Conservation (phyloP, 2,797 vertebrate genomes). For the Vipera ursinii region DNA sequence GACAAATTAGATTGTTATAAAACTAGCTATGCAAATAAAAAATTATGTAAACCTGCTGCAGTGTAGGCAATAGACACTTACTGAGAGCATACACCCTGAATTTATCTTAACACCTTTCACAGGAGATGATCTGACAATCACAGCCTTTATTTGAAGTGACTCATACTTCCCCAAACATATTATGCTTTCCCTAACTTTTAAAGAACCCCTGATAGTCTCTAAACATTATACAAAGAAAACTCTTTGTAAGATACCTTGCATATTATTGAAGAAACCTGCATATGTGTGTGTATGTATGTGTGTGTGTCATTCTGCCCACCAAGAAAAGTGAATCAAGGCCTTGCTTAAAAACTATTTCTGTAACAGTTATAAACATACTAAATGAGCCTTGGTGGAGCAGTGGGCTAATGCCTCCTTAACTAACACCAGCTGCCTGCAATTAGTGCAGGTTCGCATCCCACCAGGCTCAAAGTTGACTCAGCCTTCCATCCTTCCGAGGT, state of each 20-base stretch:
- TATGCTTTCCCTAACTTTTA: neutral
- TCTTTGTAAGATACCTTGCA: neutral
- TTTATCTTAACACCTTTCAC: neutral
- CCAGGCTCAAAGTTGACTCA: no score
- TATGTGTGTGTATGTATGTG: no score
- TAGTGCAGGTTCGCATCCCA: no score
- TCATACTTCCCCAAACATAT: neutral
- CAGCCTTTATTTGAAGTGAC: neutral
- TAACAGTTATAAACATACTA: no score
- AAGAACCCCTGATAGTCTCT: neutral
- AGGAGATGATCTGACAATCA: neutral
- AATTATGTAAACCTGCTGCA: neutral
- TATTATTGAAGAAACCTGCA: neutral
- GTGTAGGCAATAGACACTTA: slow-evolving; percentile 4
- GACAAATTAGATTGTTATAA: neutral
- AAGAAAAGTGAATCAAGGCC: no score
- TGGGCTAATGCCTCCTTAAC: no score
- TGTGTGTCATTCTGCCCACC: no score
- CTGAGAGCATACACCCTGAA: neutral
- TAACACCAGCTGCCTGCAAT: no score
- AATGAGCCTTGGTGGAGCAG: no score
- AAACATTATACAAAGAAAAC: neutral
- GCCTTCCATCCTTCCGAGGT: no score
- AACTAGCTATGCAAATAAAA: neutral
- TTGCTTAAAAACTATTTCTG: no score